Evolutionary conservation across 1,140 invertebrate genomes (phyloP).

Genomic region (Aphidius gifuensis): DNA sequence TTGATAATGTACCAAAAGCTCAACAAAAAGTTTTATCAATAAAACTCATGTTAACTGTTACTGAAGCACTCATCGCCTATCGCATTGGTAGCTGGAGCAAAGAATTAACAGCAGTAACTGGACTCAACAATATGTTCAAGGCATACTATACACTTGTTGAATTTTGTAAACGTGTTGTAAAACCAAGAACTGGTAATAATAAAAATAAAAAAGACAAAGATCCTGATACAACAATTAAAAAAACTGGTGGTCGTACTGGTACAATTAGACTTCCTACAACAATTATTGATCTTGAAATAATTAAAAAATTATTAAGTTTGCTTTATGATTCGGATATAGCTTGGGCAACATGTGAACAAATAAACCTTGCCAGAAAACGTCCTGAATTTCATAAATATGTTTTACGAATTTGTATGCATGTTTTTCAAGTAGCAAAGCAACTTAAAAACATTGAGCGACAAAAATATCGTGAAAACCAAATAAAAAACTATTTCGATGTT

Average conservation of each 20-base stretch:
- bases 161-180: slow-evolving; percentile 48
- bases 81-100: slow-evolving; percentile 52
- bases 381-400: slow-evolving; percentile 52
- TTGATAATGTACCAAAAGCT: slow-evolving; percentile 52
- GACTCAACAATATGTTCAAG: slow-evolving; percentile 52
- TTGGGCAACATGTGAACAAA: slow-evolving; percentile 47
- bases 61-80: slow-evolving; percentile 56
- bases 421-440: slow-evolving; percentile 45
- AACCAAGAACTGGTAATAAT: slow-evolving; percentile 47
- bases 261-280: slow-evolving; percentile 48
- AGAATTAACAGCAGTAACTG: slow-evolving; percentile 33
- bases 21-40: slow-evolving; percentile 52
- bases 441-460: slow-evolving; percentile 38
- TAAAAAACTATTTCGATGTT: slow-evolving; percentile 41
- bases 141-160: slow-evolving; percentile 50
- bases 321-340: slow-evolving; percentile 52
- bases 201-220: slow-evolving; percentile 43
- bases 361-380: slow-evolving; percentile 45
- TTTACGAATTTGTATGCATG: slow-evolving; percentile 44
- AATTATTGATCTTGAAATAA: slow-evolving; percentile 48
- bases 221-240: slow-evolving; percentile 41
- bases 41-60: slow-evolving; percentile 50
- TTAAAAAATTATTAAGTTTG: slow-evolving; percentile 48
- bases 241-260: slow-evolving; percentile 14
- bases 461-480: slow-evolving; percentile 28